phyloP scores from a whole-genome alignment of 1,140 invertebrate genomes.

The Argopecten irradians region DNA sequence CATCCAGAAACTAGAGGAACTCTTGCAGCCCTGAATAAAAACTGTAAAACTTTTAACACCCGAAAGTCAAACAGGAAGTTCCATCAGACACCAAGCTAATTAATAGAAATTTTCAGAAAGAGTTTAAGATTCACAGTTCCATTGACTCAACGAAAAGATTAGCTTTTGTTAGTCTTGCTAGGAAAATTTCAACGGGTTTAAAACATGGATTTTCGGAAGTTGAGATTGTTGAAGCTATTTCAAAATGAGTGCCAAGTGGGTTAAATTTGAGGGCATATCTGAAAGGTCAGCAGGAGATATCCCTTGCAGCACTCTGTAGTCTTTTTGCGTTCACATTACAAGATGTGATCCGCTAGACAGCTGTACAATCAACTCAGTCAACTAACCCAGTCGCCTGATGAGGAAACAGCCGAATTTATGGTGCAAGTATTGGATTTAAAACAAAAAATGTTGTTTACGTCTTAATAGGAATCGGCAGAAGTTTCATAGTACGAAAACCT shows the following conservation, averaged over 20 bases:
- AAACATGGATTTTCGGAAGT: conserved; percentile 14
- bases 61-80: too few species aligned
- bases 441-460: conserved; percentile 37
- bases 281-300: neutral
- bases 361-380: conserved; percentile 37
- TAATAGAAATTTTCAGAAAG: too few species aligned
- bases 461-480: too few species aligned
- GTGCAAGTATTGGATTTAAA: conserved; percentile 7
- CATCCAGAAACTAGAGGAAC: too few species aligned
- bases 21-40: too few species aligned
- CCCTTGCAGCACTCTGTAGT: neutral
- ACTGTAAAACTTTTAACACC: too few species aligned
- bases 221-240: conserved; percentile 24
- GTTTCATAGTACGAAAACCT: too few species aligned
- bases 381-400: neutral
- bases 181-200: conserved; percentile 20
- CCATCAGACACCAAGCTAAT: too few species aligned
- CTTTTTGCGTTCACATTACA: conserved; percentile 43
- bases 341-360: conserved; percentile 34
- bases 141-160: conserved; percentile 12
- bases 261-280: neutral
- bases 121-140: conserved; percentile 24
- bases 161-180: conserved; percentile 13
- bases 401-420: conserved; percentile 37
- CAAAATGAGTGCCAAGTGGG: neutral